Conservation (phyloP, 2,113 vertebrate genomes). For the Andinoacara biseriatus region DNA sequence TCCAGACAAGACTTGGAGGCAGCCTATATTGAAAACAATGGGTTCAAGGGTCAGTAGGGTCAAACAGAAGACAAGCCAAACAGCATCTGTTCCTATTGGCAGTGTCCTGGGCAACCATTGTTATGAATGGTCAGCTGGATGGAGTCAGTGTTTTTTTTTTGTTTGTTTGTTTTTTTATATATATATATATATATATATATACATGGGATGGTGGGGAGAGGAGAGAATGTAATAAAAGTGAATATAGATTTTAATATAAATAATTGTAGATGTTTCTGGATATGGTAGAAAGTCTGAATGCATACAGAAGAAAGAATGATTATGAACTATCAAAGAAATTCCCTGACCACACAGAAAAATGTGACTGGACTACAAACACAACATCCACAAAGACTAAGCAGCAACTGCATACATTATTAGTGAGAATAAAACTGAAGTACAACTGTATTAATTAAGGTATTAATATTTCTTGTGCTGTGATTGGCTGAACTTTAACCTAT, state of each 20-base stretch:
- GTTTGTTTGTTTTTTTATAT: no score
- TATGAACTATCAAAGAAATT: background rate
- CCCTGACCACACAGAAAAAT: background rate
- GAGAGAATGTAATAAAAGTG: background rate
- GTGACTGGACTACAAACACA: background rate
- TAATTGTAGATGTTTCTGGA: background rate
- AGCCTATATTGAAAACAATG: constrained; percentile 57
- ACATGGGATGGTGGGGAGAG: background rate
- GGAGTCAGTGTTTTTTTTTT: constrained; percentile 53
- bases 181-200: no score
- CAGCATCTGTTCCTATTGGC: constrained; percentile 77
- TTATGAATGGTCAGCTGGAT: constrained; percentile 66
- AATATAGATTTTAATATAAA: background rate
- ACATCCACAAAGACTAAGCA: background rate
- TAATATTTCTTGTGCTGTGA: background rate
- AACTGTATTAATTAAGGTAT: background rate
- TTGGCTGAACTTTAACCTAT: background rate
- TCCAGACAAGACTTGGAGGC: background rate
- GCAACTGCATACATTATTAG: background rate
- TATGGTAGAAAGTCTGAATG: background rate
- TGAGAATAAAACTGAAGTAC: background rate
- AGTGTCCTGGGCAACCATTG: constrained; percentile 73
- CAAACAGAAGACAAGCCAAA: constrained; percentile 55
- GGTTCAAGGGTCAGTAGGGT: constrained; percentile 72
- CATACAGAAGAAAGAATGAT: background rate